Percentiles rank a stretch among this genome's conserved stretches.
These are phyloP conservation scores for Trinorchestia longiramus DNA, from an alignment of 1,140 invertebrate species.

Conservation along the genomic window DNA sequence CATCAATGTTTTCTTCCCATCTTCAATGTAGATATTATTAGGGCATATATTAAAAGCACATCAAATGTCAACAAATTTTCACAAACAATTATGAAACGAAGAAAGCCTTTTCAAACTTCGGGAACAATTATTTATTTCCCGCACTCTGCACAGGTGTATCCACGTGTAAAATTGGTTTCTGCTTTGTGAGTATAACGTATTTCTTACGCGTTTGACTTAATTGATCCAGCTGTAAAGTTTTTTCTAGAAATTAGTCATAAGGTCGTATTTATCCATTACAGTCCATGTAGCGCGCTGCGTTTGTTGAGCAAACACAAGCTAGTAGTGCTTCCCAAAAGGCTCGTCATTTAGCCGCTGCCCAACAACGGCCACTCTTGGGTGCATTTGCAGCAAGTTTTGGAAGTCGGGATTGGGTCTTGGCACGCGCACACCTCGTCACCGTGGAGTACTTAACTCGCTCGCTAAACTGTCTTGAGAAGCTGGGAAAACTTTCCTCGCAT, in stretches of 20 bases:
- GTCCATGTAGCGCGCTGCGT: not conserved
- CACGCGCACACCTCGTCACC: not conserved
- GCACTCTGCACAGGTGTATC: no score
- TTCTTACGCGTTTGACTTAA: no score
- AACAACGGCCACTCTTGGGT: not conserved
- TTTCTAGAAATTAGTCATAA: not conserved
- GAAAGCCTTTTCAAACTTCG: no score
- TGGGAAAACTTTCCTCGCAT: not conserved
- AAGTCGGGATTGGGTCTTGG: not conserved
- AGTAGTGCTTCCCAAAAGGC: not conserved
- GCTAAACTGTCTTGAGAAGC: not conserved
- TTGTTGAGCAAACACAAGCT: not conserved
- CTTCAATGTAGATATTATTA: no score
- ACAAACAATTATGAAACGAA: no score
- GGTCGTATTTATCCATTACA: not conserved
- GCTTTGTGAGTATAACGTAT: no score
- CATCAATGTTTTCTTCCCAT: no score
- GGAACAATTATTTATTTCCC: no score
- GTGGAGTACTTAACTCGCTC: not conserved
- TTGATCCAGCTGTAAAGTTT: not conserved
- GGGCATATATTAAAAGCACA: no score
- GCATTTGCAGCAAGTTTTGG: slow-evolving; percentile 2
- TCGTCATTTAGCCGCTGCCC: not conserved
- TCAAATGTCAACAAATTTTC: no score
- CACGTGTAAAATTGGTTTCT: no score